phyloP scores from a whole-genome alignment of 2,113 vertebrate genomes.

The Polyodon spathula region DNA sequence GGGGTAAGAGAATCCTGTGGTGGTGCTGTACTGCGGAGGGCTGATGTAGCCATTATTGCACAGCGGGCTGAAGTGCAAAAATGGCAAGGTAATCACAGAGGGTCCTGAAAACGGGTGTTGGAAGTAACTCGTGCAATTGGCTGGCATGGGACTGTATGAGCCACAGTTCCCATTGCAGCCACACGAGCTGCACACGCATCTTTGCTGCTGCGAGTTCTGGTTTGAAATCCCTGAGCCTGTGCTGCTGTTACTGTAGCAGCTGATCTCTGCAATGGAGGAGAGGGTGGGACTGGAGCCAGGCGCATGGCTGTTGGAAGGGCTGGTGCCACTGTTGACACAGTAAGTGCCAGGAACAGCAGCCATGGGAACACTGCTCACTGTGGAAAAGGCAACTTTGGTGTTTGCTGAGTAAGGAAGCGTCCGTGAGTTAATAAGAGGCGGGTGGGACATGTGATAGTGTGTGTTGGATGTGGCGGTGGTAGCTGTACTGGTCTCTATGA shows the following conservation, averaged over 20 bases:
- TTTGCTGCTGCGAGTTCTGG: constrained; percentile 44
- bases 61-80: constrained; percentile 83
- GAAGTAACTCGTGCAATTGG: constrained; percentile 80
- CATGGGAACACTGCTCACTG: too few relatives aligned
- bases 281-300: constrained; percentile 66
- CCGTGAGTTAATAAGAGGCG: constrained; percentile 69
- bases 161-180: constrained; percentile 91
- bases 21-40: constrained; percentile 67
- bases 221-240: constrained; percentile 30
- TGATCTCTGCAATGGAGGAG: constrained; percentile 52
- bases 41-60: constrained; percentile 63
- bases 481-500: constrained; percentile 70
- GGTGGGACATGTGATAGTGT: constrained; percentile 78
- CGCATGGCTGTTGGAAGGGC: constrained; percentile 48
- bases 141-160: constrained; percentile 62
- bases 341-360: constrained; percentile 70
- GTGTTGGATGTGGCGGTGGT: constrained; percentile 73
- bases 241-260: constrained; percentile 47
- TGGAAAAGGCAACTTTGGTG: constrained; percentile 75
- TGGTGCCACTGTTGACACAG: constrained; percentile 57
- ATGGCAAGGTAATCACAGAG: constrained; percentile 83
- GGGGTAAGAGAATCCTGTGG: constrained; percentile 65
- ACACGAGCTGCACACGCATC: constrained; percentile 87
- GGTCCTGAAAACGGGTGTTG: constrained; percentile 82
- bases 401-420: constrained; percentile 66